These are phyloP conservation scores for Spermophilus dauricus DNA, from an alignment of 2,113 vertebrate species.

Conservation along the genomic window DNA sequence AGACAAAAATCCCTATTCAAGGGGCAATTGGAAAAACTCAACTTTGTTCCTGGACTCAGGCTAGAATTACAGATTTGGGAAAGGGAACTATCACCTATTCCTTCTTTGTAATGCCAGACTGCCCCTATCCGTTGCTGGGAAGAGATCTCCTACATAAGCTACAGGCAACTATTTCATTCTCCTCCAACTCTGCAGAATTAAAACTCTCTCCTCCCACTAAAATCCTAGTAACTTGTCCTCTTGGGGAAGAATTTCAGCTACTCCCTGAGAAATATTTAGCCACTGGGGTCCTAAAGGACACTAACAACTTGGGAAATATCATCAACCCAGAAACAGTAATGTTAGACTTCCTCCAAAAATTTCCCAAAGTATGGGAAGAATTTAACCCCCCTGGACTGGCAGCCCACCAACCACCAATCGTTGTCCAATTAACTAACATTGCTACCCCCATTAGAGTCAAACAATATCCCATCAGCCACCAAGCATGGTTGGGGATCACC, in stretches of 20 bases:
- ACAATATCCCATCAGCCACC: accelerated
- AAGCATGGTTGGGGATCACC: accelerated
- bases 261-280: too few relatives aligned
- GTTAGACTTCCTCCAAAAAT: too few relatives aligned
- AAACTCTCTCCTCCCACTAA: background rate
- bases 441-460: accelerated
- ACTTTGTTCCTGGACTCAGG: too few relatives aligned
- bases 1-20: too few relatives aligned
- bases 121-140: background rate
- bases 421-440: accelerated
- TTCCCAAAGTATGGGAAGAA: background rate
- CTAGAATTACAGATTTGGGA: too few relatives aligned
- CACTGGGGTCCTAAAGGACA: too few relatives aligned
- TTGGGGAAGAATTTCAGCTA: background rate
- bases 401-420: accelerated
- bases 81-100: too few relatives aligned
- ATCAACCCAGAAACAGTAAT: too few relatives aligned
- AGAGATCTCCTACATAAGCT: background rate
- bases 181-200: accelerated
- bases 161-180: background rate
- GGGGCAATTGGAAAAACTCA: too few relatives aligned
- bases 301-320: too few relatives aligned
- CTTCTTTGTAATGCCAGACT: background rate
- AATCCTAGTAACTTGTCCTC: background rate
- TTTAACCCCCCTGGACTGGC: accelerated